Conservation (phyloP, 2,797 vertebrate species). For the Leucoraja ocellata region DNA sequence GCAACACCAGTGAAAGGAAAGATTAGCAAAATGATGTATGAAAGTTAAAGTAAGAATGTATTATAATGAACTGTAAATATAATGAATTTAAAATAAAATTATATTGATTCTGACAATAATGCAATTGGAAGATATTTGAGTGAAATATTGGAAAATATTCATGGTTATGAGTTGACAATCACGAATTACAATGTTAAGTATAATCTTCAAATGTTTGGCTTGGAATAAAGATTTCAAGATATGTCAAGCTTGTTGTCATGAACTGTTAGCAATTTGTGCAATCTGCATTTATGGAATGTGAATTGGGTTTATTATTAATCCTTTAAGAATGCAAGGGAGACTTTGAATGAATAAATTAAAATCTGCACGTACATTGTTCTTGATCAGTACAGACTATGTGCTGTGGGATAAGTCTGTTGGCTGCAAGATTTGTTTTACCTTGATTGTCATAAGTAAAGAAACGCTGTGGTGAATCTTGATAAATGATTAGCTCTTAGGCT, state of each 20-base stretch:
- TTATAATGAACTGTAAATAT: background rate
- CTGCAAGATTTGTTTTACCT: conserved; percentile 45
- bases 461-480: background rate
- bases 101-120: background rate
- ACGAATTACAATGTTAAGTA: background rate
- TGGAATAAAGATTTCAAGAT: conserved; percentile 39
- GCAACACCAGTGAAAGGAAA: background rate
- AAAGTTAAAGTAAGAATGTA: background rate
- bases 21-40: background rate
- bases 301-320: conserved; percentile 62
- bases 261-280: conserved; percentile 47
- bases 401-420: conserved; percentile 56
- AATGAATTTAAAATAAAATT: background rate
- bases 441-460: background rate
- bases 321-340: conserved; percentile 46
- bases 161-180: background rate
- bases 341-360: conserved; percentile 16
- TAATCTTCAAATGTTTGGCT: conserved; percentile 6
- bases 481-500: background rate
- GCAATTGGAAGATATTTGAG: background rate
- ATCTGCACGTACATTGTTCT: conserved; percentile 47
- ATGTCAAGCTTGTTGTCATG: conserved; percentile 44
- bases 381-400: conserved; percentile 59
- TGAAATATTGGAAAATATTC: conserved; percentile 8
- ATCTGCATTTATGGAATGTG: conserved; percentile 69